A percentile compares a stretch with the other conserved stretches of the same genome.
Evolutionary conservation across 2,888 invertebrate genomes (phyloP).

Genomic region (Elysia crispata): DNA sequence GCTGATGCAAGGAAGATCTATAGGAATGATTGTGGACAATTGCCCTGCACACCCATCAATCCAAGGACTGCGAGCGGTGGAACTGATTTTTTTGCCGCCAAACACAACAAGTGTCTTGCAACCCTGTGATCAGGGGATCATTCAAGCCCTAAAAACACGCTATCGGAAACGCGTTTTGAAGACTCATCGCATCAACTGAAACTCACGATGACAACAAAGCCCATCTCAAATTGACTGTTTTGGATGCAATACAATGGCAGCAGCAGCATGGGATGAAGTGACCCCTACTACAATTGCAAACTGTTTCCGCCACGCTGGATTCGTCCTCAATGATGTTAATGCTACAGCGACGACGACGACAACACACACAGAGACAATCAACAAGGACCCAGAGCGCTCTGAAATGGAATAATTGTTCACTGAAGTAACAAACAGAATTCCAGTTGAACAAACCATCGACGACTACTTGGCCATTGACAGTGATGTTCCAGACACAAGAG

Average conservation of each 20-base stretch:
- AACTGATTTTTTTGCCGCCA: conserved; percentile 58
- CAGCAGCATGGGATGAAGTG: conserved; percentile 13
- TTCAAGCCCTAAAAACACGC: background rate
- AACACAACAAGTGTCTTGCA: conserved; percentile 58
- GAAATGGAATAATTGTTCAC: too few species aligned
- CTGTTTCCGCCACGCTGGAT: conserved; percentile 18
- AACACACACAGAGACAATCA: too few species aligned
- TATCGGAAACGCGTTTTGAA: background rate
- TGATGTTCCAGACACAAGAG: too few species aligned
- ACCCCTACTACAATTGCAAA: conserved; percentile 10
- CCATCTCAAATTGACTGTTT: conserved; percentile 1
- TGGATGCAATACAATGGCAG: conserved; percentile 11
- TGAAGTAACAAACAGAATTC: too few species aligned
- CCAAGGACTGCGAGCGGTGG: conserved; percentile 47
- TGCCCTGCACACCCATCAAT: conserved; percentile 45
- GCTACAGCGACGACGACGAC: too few species aligned
- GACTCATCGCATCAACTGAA: background rate
- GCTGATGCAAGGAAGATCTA: background rate
- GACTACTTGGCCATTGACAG: too few species aligned
- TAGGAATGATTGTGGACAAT: background rate
- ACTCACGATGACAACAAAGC: background rate
- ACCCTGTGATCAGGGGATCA: conserved; percentile 57
- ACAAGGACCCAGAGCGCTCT: too few species aligned
- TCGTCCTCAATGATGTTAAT: background rate
- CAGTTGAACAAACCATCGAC: too few species aligned